Base-by-base conservation (phyloP, 2,888 invertebrate genomes). In the Cordilura impudica region DNA sequence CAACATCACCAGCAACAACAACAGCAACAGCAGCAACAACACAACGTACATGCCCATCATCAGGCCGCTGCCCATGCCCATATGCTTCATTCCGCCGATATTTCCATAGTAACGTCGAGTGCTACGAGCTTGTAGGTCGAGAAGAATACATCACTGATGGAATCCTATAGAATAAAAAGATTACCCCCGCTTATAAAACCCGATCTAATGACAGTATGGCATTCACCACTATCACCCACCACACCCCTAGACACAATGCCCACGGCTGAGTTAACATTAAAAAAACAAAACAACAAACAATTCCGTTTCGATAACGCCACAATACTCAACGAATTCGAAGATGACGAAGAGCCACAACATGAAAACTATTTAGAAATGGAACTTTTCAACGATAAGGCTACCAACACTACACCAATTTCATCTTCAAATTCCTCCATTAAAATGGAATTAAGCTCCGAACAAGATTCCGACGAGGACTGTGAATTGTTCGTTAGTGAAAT, bases 11-110 rank as follows among this genome's bases (percentile, higher is more conserved):
- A 88, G 88, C 88, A 72, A 3, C 87, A 35, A 1, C 88, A 87
- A 29, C 87, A 76, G 6, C 82, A 81, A n/a, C 82, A 82, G 6
- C 84, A 83, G 0, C 89, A 89, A 49, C 91, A 90, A 47, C 90
- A 91, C 43, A 90, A 90, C 19, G 83, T 84, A 86, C 90, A 90
- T 49, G 90, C 89, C 0, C 91, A 91, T 84, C 91, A 93, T 91
- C 75, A 78, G 19, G 85, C 85, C 2, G 84, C 85, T 16, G 81
- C 80, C 10, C 83, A 83, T 19, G 78, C 82, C 18, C 89, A 89
- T 76, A 88, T 89, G 86, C 84, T 89, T 81, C 89, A 89, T 83
- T 88, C 89, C 83, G 84, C 88, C 82, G 89, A 89, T 80, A 82
- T 90, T 85, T 87, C 89, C 72, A 89, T 89, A 65, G 89, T 88